Evolutionary conservation across 2,797 vertebrate species (phyloP).

Genomic region (Oreortyx pictus): DNA sequence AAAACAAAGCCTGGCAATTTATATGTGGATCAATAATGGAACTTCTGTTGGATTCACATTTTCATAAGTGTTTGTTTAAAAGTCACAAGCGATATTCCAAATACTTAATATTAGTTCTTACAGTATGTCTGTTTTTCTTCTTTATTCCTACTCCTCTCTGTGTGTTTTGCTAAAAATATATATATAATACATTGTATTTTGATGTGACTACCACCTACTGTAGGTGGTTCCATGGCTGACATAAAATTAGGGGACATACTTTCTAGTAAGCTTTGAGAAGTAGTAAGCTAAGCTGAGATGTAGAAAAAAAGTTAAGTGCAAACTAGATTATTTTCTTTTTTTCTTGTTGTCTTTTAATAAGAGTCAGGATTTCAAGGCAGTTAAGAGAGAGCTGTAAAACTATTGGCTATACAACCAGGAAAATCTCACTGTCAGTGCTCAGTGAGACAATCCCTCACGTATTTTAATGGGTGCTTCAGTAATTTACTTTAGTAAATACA

Average conservation of each 20-base stretch:
- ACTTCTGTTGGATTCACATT: background rate
- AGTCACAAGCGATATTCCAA: background rate
- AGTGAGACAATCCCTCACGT: background rate
- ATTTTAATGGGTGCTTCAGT: background rate
- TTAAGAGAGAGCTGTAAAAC: slow-evolving; percentile 3
- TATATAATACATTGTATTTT: background rate
- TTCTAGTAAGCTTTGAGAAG: background rate
- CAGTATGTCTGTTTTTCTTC: background rate
- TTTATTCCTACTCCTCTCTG: background rate
- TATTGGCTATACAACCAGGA: background rate
- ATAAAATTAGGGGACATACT: background rate
- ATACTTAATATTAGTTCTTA: background rate
- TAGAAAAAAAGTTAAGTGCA: background rate
- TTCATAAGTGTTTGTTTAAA: background rate
- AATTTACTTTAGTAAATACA: background rate
- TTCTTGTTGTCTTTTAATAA: background rate
- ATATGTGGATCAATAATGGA: background rate
- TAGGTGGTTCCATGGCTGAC: background rate
- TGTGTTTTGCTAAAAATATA: background rate
- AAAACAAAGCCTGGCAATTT: background rate
- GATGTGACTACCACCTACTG: accelerated
- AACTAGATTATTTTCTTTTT: background rate
- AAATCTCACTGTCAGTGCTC: background rate
- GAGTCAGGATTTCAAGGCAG: background rate
- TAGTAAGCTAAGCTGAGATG: background rate